phyloP scores from a whole-genome alignment of 1,140 invertebrate species.

The Holotrichia oblita region DNA sequence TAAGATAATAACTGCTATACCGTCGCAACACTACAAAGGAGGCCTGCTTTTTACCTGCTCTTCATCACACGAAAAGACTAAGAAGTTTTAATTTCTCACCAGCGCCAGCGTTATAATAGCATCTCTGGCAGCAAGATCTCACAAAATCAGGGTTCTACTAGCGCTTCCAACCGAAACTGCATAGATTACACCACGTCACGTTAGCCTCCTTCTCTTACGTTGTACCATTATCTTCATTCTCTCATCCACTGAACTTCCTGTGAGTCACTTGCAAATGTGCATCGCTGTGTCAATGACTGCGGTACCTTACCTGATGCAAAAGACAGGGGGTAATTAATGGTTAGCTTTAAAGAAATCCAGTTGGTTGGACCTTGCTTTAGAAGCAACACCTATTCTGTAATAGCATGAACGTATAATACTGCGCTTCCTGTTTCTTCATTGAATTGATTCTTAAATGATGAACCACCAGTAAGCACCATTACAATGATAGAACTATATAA shows the following conservation, averaged over 20 bases:
- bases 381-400: background rate
- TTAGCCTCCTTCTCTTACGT: background rate
- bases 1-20: background rate
- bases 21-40: background rate
- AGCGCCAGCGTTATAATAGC: background rate
- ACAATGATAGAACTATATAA: too few species aligned
- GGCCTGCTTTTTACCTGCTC: constrained; percentile 10
- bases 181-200: background rate
- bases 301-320: constrained; percentile 31
- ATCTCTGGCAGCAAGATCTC: background rate
- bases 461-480: background rate
- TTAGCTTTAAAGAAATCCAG: constrained; percentile 28
- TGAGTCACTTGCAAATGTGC: constrained; percentile 32
- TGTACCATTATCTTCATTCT: background rate
- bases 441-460: background rate
- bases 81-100: background rate
- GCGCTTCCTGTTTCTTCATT: background rate
- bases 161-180: background rate
- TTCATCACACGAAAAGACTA: background rate
- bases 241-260: constrained; percentile 4
- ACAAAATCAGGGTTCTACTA: background rate
- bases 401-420: background rate
- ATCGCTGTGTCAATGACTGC: constrained; percentile 31
- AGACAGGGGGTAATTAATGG: constrained; percentile 31
- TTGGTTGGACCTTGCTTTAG: constrained; percentile 1